A percentile compares a stretch with the other conserved stretches of the same genome.
Conservation (phyloP, 2,888 invertebrate species). For the Sturmia bella region DNA sequence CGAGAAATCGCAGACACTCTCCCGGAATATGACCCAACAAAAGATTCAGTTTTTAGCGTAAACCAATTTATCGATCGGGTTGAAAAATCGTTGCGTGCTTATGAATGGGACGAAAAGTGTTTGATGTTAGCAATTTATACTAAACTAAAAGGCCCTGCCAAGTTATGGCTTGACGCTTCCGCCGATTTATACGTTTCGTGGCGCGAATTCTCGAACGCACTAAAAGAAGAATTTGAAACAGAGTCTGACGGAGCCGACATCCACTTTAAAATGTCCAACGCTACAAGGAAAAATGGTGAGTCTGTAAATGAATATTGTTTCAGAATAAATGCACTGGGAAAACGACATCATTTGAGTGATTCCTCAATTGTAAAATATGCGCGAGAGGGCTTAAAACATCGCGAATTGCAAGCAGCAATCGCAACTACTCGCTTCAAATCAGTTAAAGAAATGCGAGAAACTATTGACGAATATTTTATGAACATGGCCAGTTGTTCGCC, state of each 20-base stretch:
- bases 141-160: slow-evolving; percentile 7
- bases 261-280: slow-evolving; percentile 21
- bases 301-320: background rate
- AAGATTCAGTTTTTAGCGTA: background rate
- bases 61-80: slow-evolving; percentile 47
- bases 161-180: slow-evolving; percentile 50
- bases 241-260: slow-evolving; percentile 48
- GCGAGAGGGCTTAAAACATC: background rate
- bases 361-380: too few relatives aligned
- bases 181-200: slow-evolving; percentile 12
- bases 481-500: background rate
- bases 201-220: slow-evolving; percentile 18
- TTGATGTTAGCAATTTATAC: slow-evolving; percentile 40
- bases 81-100: slow-evolving; percentile 25
- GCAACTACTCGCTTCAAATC: slow-evolving; percentile 13
- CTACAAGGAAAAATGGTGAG: background rate
- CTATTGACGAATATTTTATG: slow-evolving; percentile 25
- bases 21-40: slow-evolving; percentile 52
- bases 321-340: background rate
- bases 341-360: background rate
- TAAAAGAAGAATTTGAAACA: slow-evolving; percentile 41
- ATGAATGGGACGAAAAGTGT: slow-evolving; percentile 47
- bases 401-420: slow-evolving; percentile 25
- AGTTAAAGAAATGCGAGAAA: slow-evolving; percentile 23
- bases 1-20: slow-evolving; percentile 59